phyloP scores from a whole-genome alignment of 2,797 vertebrate genomes.

The Spea hammondii region DNA sequence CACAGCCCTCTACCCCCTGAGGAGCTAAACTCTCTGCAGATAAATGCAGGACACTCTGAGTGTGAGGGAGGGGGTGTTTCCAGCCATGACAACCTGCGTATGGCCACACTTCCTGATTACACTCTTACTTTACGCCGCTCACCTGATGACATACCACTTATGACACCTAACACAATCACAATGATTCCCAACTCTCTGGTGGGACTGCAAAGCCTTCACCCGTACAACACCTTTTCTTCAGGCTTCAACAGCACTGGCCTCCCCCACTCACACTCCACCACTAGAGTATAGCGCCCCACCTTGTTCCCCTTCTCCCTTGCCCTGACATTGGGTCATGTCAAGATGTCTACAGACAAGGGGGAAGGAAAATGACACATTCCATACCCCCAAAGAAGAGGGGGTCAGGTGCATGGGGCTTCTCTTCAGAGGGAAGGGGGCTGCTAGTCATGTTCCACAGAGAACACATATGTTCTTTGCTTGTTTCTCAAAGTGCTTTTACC shows the following conservation, averaged over 20 bases:
- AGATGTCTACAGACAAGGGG: conserved; percentile 36
- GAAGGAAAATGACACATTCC: conserved; percentile 46
- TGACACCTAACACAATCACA: conserved; percentile 98
- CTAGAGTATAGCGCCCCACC: conserved; percentile 88
- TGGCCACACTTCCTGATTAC: conserved; percentile 91
- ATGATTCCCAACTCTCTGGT: conserved; percentile 98
- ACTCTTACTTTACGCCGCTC: conserved; percentile 93
- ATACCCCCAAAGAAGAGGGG: conserved; percentile 42
- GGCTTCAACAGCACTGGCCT: conserved; percentile 96
- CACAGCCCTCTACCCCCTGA: conserved; percentile 80
- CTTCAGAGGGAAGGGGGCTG: conserved; percentile 25
- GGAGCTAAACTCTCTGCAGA: conserved; percentile 94
- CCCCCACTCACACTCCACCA: conserved; percentile 98
- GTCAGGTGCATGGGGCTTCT: conserved; percentile 31
- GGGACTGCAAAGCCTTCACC: conserved; percentile 94
- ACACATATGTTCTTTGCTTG: conserved; percentile 38
- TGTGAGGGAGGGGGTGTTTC: conserved; percentile 80
- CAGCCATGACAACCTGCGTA: conserved; percentile 81
- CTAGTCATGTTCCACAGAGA: conserved; percentile 24
- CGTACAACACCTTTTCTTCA: conserved; percentile 95
- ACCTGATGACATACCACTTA: conserved; percentile 95
- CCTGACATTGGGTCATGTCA: conserved; percentile 17
- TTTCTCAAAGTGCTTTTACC: conserved; percentile 45
- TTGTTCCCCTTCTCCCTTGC: conserved; percentile 40
- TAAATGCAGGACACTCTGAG: conserved; percentile 89